phyloP scores from a whole-genome alignment of 35 echinoderm and acorn worm species.

The Ophiothrix spiculata region DNA sequence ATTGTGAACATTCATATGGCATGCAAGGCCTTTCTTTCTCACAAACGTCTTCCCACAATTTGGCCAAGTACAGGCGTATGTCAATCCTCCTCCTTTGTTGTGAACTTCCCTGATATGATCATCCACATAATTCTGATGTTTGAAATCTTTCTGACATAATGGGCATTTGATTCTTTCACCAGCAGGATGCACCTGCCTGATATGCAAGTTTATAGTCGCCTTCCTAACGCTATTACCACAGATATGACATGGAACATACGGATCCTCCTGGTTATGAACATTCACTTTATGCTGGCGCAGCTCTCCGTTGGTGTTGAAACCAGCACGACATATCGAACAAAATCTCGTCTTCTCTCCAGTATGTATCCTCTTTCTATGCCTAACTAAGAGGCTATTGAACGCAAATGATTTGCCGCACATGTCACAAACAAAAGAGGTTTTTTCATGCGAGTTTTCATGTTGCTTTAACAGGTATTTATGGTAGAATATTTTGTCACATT shows the following conservation, averaged over 20 bases:
- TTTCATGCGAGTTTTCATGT: neutral
- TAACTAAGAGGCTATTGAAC: neutral
- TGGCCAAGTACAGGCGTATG: neutral
- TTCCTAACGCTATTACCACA: neutral
- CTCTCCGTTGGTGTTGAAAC: neutral
- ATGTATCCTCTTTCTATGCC: neutral
- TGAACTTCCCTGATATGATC: neutral
- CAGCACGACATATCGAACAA: neutral
- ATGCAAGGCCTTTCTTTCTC: neutral
- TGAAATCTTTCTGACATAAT: neutral
- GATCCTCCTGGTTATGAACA: neutral
- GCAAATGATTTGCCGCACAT: neutral
- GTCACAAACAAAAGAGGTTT: neutral
- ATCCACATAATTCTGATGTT: neutral
- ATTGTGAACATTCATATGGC: neutral
- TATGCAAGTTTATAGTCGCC: neutral
- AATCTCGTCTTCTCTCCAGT: neutral
- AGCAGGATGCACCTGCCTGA: neutral
- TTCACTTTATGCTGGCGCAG: neutral
- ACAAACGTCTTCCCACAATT: neutral
- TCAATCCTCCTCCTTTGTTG: neutral
- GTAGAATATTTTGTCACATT: neutral
- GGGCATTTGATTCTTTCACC: neutral
- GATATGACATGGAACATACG: neutral
- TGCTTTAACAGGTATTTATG: neutral